Conservation (phyloP, 2,113 vertebrate species). For the Ondatra zibethicus region DNA sequence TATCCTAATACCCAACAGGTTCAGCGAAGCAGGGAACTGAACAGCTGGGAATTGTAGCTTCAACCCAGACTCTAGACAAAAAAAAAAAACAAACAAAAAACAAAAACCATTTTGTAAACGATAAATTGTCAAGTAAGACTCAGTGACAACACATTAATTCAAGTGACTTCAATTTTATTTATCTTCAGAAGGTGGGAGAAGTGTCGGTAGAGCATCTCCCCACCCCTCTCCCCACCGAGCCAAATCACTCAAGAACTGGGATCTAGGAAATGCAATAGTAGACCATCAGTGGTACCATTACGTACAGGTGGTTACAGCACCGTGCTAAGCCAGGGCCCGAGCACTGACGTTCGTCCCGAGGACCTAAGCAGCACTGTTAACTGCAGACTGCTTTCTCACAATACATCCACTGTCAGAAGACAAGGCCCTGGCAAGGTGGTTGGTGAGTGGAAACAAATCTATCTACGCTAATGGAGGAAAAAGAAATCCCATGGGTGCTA, state of each 20-base stretch:
- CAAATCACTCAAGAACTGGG: slow-evolving; percentile 40
- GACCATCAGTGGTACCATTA: slow-evolving; percentile 8
- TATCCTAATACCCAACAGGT: background rate
- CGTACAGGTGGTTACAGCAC: slow-evolving; percentile 46
- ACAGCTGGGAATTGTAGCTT: background rate
- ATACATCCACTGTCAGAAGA: slow-evolving; percentile 5
- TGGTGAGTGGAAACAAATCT: slow-evolving; percentile 37
- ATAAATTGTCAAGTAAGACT: slow-evolving; percentile 62
- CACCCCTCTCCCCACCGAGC: background rate
- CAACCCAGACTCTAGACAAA: background rate
- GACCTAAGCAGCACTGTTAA: background rate
- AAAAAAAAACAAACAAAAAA: no score
- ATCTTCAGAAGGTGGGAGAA: slow-evolving; percentile 66
- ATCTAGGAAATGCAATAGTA: slow-evolving; percentile 36
- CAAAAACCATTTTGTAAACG: slow-evolving; percentile 10
- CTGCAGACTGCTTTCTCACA: slow-evolving; percentile 33
- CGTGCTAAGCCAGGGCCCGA: background rate
- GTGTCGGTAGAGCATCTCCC: slow-evolving; percentile 15
- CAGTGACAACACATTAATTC: slow-evolving; percentile 54
- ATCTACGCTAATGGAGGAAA: background rate
- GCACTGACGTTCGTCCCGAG: background rate
- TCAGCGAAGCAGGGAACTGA: background rate
- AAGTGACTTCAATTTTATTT: slow-evolving; percentile 63
- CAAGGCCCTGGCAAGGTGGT: slow-evolving; percentile 23
- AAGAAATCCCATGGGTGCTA: background rate